A percentile compares a stretch with the other conserved stretches of the same genome.
These are phyloP conservation scores for Drymodes brunneopygia DNA, from an alignment of 2,113 vertebrate species.

Conservation along the genomic window DNA sequence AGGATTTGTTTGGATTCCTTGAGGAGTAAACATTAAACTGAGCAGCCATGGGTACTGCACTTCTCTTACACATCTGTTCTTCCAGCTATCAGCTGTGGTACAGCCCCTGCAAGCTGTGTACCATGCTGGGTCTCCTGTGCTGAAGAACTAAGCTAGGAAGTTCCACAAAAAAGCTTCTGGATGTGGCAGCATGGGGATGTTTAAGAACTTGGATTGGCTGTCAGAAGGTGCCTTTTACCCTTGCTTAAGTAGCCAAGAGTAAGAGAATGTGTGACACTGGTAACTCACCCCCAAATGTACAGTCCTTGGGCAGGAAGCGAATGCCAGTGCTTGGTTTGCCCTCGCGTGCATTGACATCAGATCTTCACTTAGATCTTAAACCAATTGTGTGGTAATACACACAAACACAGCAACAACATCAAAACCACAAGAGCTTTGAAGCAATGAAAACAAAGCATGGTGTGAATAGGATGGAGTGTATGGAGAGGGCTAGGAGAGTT, in stretches of 20 bases:
- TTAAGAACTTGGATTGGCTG: neutral
- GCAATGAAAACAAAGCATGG: conserved; percentile 20
- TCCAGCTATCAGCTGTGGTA: neutral
- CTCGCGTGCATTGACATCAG: neutral
- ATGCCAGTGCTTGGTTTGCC: neutral
- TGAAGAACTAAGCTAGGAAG: neutral
- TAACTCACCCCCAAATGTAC: neutral
- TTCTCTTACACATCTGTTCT: neutral
- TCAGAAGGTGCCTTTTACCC: neutral
- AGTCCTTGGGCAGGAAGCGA: neutral
- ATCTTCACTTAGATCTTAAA: conserved; percentile 14
- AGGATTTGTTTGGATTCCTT: conserved; percentile 8
- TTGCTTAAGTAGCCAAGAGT: neutral
- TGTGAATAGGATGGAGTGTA: neutral
- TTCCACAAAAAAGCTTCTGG: neutral
- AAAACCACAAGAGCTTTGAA: neutral
- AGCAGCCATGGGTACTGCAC: neutral
- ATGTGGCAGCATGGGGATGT: neutral
- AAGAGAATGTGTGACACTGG: neutral
- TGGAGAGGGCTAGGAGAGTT: neutral
- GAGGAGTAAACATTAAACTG: neutral
- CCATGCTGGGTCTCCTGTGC: neutral
- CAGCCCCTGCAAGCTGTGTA: neutral
- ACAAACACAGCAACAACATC: conserved; percentile 14
- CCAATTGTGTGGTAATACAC: neutral